phyloP scores from a whole-genome alignment of 1,140 invertebrate species.

The Drosophila sp. region DNA sequence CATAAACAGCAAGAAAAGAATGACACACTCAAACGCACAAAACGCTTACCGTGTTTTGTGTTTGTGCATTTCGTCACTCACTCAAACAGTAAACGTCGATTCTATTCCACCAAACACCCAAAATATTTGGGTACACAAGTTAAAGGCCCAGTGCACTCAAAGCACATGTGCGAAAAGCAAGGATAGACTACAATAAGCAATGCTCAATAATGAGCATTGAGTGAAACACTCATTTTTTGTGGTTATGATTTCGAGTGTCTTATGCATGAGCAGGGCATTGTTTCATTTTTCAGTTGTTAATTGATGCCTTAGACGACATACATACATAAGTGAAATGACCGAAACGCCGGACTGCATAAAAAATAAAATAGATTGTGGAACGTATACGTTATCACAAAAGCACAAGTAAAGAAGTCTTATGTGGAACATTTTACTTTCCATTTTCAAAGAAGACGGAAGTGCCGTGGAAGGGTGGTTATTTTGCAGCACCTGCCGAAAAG shows the following conservation, averaged over 20 bases:
- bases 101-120: slow-evolving; percentile 13
- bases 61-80: slow-evolving; percentile 15
- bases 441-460: slow-evolving; percentile 34
- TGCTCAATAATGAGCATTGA: slow-evolving; percentile 21
- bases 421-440: slow-evolving; percentile 25
- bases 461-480: slow-evolving; percentile 37
- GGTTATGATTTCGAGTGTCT: slow-evolving; percentile 19
- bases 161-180: slow-evolving; percentile 16
- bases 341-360: slow-evolving; percentile 21
- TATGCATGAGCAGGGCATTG: slow-evolving; percentile 9
- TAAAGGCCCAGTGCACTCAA: slow-evolving; percentile 12
- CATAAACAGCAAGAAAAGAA: slow-evolving; percentile 29
- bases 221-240: slow-evolving; percentile 28
- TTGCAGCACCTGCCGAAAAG: slow-evolving; percentile 24
- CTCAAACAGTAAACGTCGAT: slow-evolving; percentile 10
- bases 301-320: slow-evolving; percentile 2
- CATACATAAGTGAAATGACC: slow-evolving; percentile 1
- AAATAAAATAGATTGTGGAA: slow-evolving; percentile 29
- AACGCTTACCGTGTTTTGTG: slow-evolving; percentile 23
- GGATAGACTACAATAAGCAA: slow-evolving; percentile 19
- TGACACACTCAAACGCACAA: slow-evolving; percentile 27
- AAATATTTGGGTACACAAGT: slow-evolving; percentile 6
- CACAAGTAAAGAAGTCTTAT: slow-evolving; percentile 25
- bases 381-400: slow-evolving; percentile 21
- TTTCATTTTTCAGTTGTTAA: slow-evolving; percentile 16